phyloP scores from a whole-genome alignment of 2,113 vertebrate genomes.

The Embiotoca jacksoni region DNA sequence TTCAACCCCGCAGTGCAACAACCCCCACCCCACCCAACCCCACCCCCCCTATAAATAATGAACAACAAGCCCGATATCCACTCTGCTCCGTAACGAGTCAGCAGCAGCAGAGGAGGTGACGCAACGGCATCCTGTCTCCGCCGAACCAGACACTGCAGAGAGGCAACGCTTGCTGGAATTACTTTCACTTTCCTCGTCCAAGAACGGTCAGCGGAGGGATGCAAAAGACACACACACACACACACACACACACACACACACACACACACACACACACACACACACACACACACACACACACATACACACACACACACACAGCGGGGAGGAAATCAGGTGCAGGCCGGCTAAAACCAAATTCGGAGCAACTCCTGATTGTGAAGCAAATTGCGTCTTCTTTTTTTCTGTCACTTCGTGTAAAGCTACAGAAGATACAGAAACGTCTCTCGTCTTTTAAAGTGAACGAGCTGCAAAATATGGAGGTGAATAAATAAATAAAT shows the following conservation, averaged over 20 bases:
- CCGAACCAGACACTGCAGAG: not conserved
- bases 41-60: slow-evolving; percentile 25
- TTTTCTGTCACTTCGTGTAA: not conserved
- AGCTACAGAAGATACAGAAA: not conserved
- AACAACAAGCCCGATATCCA: slow-evolving; percentile 19
- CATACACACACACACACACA: not conserved
- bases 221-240: not conserved
- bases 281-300: too few relatives aligned
- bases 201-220: slow-evolving; percentile 11
- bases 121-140: slow-evolving; percentile 11
- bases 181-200: slow-evolving; percentile 17
- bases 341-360: not conserved
- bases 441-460: too few relatives aligned
- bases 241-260: too few relatives aligned
- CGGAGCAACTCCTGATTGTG: not conserved
- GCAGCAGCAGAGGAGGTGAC: slow-evolving; percentile 17
- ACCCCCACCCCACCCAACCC: not conserved
- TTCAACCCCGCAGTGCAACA: slow-evolving; percentile 10
- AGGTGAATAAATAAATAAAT: too few relatives aligned
- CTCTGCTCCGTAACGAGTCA: slow-evolving; percentile 10
- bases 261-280: too few relatives aligned
- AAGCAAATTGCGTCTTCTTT: not conserved
- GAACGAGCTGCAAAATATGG: too few relatives aligned
- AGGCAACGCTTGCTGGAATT: slow-evolving; percentile 21
- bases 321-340: slow-evolving; percentile 8